Conservation (phyloP, 2,113 vertebrate genomes). For the Carettochelys insculpta region DNA sequence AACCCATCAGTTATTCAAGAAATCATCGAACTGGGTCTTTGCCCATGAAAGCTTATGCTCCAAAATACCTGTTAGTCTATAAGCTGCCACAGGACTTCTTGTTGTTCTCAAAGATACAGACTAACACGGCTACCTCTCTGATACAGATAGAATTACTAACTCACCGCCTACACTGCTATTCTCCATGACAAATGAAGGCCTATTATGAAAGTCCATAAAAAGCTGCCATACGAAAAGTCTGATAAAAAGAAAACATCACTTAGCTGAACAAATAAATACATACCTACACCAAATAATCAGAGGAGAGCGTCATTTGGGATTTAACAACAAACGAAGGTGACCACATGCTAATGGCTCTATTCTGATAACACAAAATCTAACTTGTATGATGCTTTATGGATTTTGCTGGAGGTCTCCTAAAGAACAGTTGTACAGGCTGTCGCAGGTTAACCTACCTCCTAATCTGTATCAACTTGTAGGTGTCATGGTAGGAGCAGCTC, state of each 20-base stretch:
- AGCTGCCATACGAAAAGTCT: neutral
- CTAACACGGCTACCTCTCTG: too few species aligned
- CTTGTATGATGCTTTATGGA: neutral
- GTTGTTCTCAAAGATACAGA: too few species aligned
- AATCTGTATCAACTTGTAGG: neutral
- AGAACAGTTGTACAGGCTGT: neutral
- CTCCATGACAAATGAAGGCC: neutral
- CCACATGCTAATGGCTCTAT: neutral
- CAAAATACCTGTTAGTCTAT: too few species aligned
- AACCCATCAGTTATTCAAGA: neutral
- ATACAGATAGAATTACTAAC: neutral
- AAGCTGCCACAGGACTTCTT: too few species aligned
- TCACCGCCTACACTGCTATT: neutral
- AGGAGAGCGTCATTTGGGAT: neutral
- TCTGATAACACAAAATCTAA: neutral
- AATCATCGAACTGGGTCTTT: too few species aligned
- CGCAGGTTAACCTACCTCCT: neutral
- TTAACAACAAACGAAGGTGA: slow-evolving; percentile 9
- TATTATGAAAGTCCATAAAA: slow-evolving; percentile 1
- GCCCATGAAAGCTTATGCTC: too few species aligned
- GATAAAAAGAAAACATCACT: neutral
- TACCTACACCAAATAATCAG: neutral
- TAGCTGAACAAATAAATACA: neutral
- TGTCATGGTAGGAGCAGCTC: neutral
- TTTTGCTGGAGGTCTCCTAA: neutral